phyloP scores from a whole-genome alignment of 2,113 vertebrate genomes.

The Microcebus jonahi region DNA sequence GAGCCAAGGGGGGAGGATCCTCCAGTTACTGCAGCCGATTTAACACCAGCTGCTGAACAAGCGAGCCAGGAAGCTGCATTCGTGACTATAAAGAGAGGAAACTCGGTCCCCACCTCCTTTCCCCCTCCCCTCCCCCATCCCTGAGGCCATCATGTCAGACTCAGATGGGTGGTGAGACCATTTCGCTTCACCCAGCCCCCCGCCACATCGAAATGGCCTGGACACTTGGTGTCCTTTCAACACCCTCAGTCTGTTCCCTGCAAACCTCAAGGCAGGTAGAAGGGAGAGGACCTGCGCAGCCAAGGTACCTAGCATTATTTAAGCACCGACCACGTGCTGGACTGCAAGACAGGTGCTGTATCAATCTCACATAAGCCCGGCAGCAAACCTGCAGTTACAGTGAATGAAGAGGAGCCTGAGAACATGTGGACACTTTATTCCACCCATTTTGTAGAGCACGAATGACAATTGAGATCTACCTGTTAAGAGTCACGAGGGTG shows the following conservation, averaged over 20 bases:
- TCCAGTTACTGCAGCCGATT: not conserved
- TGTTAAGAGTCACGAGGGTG: not conserved
- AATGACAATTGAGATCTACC: not conserved
- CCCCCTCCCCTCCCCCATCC: accelerated
- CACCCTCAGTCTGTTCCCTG: not conserved
- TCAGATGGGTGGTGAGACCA: not conserved
- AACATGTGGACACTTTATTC: not conserved
- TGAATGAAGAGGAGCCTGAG: not conserved
- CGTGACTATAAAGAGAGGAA: not conserved
- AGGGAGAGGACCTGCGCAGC: not conserved
- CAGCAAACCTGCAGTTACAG: not conserved
- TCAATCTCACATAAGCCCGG: not conserved
- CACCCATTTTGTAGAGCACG: not conserved
- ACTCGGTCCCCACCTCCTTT: too few species aligned
- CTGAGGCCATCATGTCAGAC: not conserved
- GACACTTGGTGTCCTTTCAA: not conserved
- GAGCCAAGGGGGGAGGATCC: not conserved
- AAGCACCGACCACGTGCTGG: not conserved
- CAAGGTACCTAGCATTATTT: too few species aligned
- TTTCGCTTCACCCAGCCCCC: not conserved
- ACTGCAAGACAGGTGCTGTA: not conserved
- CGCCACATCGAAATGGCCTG: not conserved
- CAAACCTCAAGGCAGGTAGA: not conserved
- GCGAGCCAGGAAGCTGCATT: not conserved
- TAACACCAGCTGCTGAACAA: not conserved